These are phyloP conservation scores for Casuarius casuarius DNA, from an alignment of 2,113 vertebrate genomes.

Conservation along the genomic window DNA sequence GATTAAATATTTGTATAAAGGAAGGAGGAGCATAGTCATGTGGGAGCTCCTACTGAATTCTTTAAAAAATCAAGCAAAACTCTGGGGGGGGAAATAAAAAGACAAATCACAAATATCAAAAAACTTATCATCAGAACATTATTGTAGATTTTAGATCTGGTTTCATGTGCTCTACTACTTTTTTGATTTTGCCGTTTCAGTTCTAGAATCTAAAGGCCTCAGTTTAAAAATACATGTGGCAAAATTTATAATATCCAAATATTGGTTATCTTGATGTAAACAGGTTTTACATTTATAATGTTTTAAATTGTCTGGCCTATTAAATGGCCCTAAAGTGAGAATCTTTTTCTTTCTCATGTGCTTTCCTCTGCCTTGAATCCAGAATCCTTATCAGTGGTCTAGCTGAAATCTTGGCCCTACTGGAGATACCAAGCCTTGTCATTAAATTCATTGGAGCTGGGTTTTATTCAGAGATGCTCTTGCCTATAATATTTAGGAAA, in stretches of 20 bases:
- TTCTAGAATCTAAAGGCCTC: not conserved
- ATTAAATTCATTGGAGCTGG: not conserved
- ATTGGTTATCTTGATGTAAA: not conserved
- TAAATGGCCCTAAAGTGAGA: not conserved
- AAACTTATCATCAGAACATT: not conserved
- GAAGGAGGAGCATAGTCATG: not conserved
- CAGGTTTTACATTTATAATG: not conserved
- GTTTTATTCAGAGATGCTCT: not conserved
- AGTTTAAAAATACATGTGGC: not conserved
- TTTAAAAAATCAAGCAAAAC: not conserved
- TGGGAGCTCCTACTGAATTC: not conserved
- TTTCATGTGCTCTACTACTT: not conserved
- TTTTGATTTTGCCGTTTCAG: not conserved
- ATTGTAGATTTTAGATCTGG: not conserved
- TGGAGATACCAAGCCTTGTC: not conserved
- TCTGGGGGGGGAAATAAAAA: not conserved
- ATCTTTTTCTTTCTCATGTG: not conserved
- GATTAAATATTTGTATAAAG: not conserved
- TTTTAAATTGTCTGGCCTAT: not conserved
- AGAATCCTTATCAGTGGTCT: not conserved
- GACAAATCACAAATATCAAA: not conserved
- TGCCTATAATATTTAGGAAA: not conserved
- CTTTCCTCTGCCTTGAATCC: not conserved
- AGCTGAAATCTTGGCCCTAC: not conserved
- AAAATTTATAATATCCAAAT: not conserved